Evolutionary conservation across 2,797 vertebrate genomes (phyloP).

Genomic region (Chelonia mydas): DNA sequence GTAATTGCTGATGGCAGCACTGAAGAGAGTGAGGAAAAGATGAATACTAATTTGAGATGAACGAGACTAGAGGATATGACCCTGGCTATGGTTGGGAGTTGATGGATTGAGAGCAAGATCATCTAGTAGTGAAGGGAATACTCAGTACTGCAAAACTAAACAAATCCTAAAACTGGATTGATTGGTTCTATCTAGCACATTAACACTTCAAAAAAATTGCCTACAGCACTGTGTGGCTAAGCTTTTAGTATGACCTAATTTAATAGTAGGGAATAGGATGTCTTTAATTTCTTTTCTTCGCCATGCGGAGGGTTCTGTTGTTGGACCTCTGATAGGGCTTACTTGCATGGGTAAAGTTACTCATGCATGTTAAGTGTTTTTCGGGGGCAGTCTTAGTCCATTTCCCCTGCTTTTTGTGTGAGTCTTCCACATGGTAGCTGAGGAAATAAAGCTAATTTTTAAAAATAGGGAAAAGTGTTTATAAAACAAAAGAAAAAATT

Average conservation of each 20-base stretch:
- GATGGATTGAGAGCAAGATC: not conserved
- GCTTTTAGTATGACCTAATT: not conserved
- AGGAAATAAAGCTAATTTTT: not conserved
- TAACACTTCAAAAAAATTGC: not conserved
- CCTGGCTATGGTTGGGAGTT: not conserved
- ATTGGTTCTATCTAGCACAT: not conserved
- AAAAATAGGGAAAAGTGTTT: not conserved
- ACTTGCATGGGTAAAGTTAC: not conserved
- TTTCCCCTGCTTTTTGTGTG: not conserved
- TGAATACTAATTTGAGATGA: not conserved
- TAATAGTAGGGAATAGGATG: not conserved
- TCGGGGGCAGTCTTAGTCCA: not conserved
- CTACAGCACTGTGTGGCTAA: not conserved
- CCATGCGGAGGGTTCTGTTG: not conserved
- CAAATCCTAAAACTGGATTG: not conserved
- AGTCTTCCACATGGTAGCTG: not conserved
- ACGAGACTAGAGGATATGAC: not conserved
- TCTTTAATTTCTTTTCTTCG: not conserved
- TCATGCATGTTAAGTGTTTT: not conserved
- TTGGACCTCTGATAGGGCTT: slow-evolving; percentile 8
- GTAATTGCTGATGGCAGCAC: not conserved
- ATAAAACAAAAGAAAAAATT: not conserved
- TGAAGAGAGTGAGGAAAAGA: not conserved
- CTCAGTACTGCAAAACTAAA: not conserved
- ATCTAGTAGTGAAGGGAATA: not conserved